Base-by-base conservation (phyloP, 1,140 invertebrate species). In the Hycleus phaleratus region DNA sequence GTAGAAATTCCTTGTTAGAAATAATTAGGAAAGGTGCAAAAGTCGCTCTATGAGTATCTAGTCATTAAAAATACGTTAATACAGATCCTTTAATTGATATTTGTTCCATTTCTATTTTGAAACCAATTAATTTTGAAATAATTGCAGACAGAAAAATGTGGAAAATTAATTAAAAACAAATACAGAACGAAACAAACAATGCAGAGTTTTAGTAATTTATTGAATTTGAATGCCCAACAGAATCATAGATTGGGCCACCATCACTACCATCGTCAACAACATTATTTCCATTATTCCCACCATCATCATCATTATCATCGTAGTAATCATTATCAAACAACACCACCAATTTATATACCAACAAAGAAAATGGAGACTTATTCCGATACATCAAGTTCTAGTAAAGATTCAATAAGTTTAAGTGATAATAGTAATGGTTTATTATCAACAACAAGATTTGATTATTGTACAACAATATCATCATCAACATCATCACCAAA, bases 401-500 rank as follows among this genome's bases (percentile, higher is more conserved):
- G 26, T 39, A 55, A 55, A 55, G 42, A 55, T 54, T 50, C 52
- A 42, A 42, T 42, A 0, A 11, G 3, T 8, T 42, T 42, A 42
- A 42, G 11, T 42, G 11, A 42, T 42, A 11, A 10, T n/a, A 42
- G 40, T 42, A 9, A 10, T n/a, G 11, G 40, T 42, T 11, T 10
- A 8, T 42, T 42, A 42, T 54, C 6, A 10, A 18, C 57, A 12
- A 62, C 62, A 3, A 66, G 60, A 48, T 58, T 58, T 2, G 62
- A 68, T 2, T 67, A 58, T 26, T 61, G 6, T 39, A 39, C 40
- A 42, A 8, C 40, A 42, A 42, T 11, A 73, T 53, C 70, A 71
- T 53, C 70, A 71, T 63, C 71, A 71, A 59, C 72, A 72, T 70
- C 73, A 49, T 62, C 69, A 60, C 56, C 69, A 63, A 73, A 59